Evolutionary conservation across 2,113 vertebrate species (phyloP), one percentile per base, ranked within the genome.

Genomic region (Dipodomys merriami): DNA sequence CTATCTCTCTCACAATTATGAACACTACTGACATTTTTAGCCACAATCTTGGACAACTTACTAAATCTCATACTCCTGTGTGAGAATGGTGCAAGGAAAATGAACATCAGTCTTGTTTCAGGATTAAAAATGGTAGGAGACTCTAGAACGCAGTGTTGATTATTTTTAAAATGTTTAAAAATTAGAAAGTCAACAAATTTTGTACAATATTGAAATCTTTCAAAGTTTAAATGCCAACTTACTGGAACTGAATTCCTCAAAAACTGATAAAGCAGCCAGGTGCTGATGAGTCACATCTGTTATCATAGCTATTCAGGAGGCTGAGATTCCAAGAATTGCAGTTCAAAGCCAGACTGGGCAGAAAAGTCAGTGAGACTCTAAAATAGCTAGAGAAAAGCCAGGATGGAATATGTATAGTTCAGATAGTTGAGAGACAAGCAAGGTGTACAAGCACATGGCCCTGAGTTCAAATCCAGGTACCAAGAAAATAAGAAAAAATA

Each of bases 121-220:
- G 0, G 91, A 46, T 83, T 91, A 49, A 67, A 91, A 84, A 62
- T 65, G 62, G 18, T 27, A 67, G 68, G 6, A 57, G 68, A 23
- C n/a, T 53, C 3, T 81, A 68, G 68, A 81, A 35, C 84, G 67
- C 53, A 72, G 19, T 72, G 78, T 9, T 79, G 46, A 68, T 81
- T 19, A 15, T 69, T 82, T 86, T 57, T 57, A 35, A 72, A 91
- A 23, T 84, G n/a, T 85, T 90, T 85, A 89, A 49, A 88, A 88
- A 69, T 90, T 76, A 73, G 74, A 91, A 81, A 29, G 74, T 57
- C 68, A 39, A 65, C 9, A 76, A 53, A 33, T 83, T 92, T 39
- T 89, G 68, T 83, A 18, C 1, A 92, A 8, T 53, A 77, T 35
- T 90, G 25, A 85, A 90, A 76, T 68, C 62, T 39, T 46, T 92